phyloP scores from a whole-genome alignment of 2,888 invertebrate species.

The Lasioglossum vierecki region DNA sequence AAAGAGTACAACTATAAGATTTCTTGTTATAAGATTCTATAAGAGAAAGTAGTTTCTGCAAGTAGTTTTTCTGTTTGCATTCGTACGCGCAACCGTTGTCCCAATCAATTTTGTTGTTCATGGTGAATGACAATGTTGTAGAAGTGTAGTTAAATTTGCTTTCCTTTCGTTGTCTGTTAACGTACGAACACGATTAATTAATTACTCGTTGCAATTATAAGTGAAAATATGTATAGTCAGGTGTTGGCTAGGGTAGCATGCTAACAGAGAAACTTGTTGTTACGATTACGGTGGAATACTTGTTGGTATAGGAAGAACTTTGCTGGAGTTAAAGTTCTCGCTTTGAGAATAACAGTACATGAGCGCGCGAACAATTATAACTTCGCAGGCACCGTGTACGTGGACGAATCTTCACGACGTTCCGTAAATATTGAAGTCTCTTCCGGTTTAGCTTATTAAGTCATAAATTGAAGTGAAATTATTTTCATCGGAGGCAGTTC shows the following conservation, averaged over 20 bases:
- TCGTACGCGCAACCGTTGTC: neutral
- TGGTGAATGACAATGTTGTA: neutral
- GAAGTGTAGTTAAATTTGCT: neutral
- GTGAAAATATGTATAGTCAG: neutral
- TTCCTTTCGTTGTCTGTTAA: neutral
- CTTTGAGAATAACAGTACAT: constrained; percentile 5
- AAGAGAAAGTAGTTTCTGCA: neutral
- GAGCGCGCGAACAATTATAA: neutral
- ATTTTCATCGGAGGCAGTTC: neutral
- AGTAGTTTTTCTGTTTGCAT: neutral
- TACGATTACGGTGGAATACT: constrained; percentile 10
- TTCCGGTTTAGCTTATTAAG: neutral
- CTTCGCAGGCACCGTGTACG: neutral
- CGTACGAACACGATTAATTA: neutral
- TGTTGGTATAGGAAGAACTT: constrained; percentile 17
- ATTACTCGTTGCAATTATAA: neutral
- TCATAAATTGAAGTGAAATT: neutral
- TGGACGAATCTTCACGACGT: neutral
- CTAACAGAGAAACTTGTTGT: constrained; percentile 28
- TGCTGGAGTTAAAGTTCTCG: neutral
- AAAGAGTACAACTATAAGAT: neutral
- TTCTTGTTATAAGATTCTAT: neutral
- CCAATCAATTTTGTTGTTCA: neutral
- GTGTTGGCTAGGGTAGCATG: neutral
- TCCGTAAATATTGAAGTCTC: neutral